Evolutionary conservation across 2,113 vertebrate genomes (phyloP).

Genomic region (Osmerus eperlanus): DNA sequence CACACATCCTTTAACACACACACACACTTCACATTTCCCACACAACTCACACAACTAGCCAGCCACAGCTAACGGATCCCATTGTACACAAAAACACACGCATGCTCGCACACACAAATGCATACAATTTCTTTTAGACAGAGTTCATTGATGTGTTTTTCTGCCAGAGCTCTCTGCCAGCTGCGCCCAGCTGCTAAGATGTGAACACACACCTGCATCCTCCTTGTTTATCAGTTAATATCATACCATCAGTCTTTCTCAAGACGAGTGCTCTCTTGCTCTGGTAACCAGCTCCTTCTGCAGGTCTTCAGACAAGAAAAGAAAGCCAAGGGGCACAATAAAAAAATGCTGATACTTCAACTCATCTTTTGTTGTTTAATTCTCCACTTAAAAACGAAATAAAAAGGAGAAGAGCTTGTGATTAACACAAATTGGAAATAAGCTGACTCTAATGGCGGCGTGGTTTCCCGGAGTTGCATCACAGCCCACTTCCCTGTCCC

Average conservation of each 20-base stretch:
- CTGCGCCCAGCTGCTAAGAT: neutral
- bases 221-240: neutral
- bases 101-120: neutral
- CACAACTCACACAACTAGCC: too few relatives aligned
- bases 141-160: neutral
- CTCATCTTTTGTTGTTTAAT: constrained; percentile 56
- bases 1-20: neutral
- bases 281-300: too few relatives aligned
- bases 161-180: neutral
- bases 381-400: constrained; percentile 44
- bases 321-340: constrained; percentile 36
- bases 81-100: neutral
- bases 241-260: too few relatives aligned
- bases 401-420: constrained; percentile 46
- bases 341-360: constrained; percentile 34
- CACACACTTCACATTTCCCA: neutral
- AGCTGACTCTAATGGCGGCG: constrained; percentile 60
- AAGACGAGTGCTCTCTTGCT: too few relatives aligned
- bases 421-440: constrained; percentile 64
- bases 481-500: constrained; percentile 23
- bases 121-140: neutral
- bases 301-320: neutral
- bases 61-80: too few relatives aligned
- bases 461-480: constrained; percentile 56
- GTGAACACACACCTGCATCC: neutral